These are phyloP conservation scores for Lagothrix lagotricha DNA, from an alignment of 2,797 vertebrate genomes.

Conservation along the genomic window DNA sequence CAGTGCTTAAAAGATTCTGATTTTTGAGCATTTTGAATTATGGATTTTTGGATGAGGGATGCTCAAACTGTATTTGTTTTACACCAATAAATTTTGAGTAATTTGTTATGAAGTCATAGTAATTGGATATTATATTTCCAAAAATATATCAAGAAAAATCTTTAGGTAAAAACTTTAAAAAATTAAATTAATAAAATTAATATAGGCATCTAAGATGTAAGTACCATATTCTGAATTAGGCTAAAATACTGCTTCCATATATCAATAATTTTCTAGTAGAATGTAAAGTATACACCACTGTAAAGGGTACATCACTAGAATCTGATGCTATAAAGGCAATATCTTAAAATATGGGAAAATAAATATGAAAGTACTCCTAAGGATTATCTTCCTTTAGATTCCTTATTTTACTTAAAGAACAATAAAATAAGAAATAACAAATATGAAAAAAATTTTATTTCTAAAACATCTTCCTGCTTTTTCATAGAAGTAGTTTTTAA, in stretches of 20 bases:
- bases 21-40: neutral
- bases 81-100: neutral
- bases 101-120: neutral
- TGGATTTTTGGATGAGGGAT: neutral
- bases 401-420: conserved; percentile 60
- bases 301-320: neutral
- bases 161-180: neutral
- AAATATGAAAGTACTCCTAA: neutral
- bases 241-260: neutral
- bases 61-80: neutral
- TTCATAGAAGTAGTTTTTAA: conserved; percentile 75
- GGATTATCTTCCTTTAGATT: conserved; percentile 61
- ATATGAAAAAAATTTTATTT: conserved; percentile 55
- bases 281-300: neutral
- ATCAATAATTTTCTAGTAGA: neutral
- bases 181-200: neutral
- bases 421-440: neutral
- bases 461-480: conserved; percentile 58
- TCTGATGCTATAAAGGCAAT: neutral
- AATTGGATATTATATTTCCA: neutral
- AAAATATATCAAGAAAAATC: neutral
- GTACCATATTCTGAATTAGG: neutral
- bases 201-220: neutral
- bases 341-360: neutral
- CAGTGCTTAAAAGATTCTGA: neutral